Conservation (phyloP, 2,888 invertebrate species). For the Chaetogeoica ovagalla region DNA sequence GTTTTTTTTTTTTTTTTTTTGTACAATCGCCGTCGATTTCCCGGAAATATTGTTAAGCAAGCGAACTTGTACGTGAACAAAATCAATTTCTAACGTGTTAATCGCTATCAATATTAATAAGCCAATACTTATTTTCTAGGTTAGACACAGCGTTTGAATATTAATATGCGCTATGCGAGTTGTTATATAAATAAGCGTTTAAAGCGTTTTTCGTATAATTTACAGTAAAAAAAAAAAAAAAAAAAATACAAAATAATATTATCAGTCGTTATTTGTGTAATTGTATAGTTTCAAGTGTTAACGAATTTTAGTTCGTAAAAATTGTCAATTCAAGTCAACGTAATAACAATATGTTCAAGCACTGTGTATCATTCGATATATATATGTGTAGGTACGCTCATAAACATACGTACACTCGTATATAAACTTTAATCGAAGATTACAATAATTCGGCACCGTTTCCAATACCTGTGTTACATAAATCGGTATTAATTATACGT, state of each 20-base stretch:
- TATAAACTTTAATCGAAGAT: slow-evolving; percentile 22
- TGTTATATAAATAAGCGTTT: not conserved
- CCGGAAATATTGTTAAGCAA: not conserved
- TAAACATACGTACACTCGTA: not conserved
- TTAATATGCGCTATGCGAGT: not conserved
- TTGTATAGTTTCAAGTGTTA: not conserved
- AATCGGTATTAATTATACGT: not conserved
- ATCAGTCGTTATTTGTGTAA: not conserved
- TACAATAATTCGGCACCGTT: slow-evolving; percentile 16
- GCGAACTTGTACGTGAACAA: not conserved
- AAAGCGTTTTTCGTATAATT: too few relatives aligned
- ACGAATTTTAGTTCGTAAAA: not conserved
- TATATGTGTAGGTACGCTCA: not conserved
- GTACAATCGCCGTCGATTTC: not conserved
- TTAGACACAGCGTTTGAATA: not conserved
- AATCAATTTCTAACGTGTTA: not conserved
- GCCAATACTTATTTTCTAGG: not conserved
- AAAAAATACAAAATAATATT: too few relatives aligned
- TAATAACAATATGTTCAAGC: not conserved
- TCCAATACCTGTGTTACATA: not conserved
- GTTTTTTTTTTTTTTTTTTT: not conserved
- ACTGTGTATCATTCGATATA: not conserved
- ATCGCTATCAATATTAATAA: not conserved
- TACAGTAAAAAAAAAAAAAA: too few relatives aligned
- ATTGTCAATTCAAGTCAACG: not conserved